These are phyloP conservation scores for Eugnorisma glareosa DNA, from an alignment of 2,888 invertebrate genomes.

Conservation along the genomic window DNA sequence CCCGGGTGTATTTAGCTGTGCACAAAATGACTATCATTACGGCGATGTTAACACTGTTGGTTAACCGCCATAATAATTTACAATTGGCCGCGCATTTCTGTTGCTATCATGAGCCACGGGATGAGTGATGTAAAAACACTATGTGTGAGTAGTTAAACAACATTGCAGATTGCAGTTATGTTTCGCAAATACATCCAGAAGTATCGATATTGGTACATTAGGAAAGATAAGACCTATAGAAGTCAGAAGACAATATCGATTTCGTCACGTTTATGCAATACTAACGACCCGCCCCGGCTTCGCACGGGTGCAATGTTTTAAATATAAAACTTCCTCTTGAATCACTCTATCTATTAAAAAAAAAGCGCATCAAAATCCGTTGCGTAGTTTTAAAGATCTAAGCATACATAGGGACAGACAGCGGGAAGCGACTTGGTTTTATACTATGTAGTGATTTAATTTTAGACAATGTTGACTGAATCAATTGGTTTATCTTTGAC, in stretches of 20 bases:
- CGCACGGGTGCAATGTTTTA: no score
- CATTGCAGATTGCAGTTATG: conserved; percentile 7
- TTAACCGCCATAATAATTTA: conserved; percentile 61
- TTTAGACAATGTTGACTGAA: background rate
- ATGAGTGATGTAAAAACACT: conserved; percentile 19
- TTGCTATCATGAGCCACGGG: conserved; percentile 11
- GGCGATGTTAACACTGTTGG: conserved; percentile 59
- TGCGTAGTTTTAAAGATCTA: no score
- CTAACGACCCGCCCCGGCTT: no score
- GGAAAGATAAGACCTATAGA: background rate
- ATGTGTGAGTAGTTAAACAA: conserved; percentile 6
- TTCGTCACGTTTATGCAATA: background rate
- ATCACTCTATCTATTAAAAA: no score
- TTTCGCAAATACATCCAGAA: conserved; percentile 6
- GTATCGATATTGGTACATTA: background rate
- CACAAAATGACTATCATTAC: conserved; percentile 60
- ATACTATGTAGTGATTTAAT: no score
- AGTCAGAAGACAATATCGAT: background rate
- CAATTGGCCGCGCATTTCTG: conserved; percentile 56
- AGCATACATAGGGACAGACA: no score
- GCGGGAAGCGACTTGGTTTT: no score
- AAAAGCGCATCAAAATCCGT: no score
- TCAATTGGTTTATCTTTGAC: background rate
- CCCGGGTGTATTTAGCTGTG: conserved; percentile 30
- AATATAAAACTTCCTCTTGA: no score